These are phyloP conservation scores for Lipotes vexillifer DNA, from an alignment of 2,113 vertebrate species.

Conservation along the genomic window DNA sequence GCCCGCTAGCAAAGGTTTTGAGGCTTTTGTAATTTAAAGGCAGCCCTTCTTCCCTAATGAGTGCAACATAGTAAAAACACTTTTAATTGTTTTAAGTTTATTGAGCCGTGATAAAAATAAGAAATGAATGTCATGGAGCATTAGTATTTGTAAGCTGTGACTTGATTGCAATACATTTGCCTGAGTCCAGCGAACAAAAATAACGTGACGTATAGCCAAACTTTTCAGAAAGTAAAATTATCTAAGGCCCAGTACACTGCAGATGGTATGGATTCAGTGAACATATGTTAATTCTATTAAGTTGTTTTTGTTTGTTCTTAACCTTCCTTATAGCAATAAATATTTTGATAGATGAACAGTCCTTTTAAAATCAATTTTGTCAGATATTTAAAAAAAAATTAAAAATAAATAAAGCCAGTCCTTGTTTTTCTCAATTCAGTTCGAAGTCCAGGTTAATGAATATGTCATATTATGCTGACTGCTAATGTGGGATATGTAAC, in stretches of 20 bases:
- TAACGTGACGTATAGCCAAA: background rate
- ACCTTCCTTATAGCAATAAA: background rate
- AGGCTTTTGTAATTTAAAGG: background rate
- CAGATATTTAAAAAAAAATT: background rate
- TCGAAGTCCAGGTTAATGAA: background rate
- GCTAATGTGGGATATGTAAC: background rate
- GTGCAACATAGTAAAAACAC: background rate
- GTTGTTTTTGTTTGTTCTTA: background rate
- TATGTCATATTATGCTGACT: background rate
- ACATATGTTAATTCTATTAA: background rate
- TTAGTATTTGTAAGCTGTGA: background rate
- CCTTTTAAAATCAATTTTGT: background rate
- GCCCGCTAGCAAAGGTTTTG: no score
- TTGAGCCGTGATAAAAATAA: slow-evolving; percentile 16
- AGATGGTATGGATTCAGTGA: background rate
- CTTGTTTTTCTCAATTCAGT: background rate
- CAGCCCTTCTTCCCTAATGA: background rate
- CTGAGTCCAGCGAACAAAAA: background rate
- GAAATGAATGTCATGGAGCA: background rate
- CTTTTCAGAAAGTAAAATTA: background rate
- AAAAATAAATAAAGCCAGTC: background rate
- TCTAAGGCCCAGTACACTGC: background rate
- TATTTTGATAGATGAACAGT: background rate
- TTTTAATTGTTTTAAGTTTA: background rate
- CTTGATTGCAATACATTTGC: background rate